Evolutionary conservation across 2,888 invertebrate species (phyloP), one percentile per base, ranked within the genome.

Genomic region (Spodoptera picta): DNA sequence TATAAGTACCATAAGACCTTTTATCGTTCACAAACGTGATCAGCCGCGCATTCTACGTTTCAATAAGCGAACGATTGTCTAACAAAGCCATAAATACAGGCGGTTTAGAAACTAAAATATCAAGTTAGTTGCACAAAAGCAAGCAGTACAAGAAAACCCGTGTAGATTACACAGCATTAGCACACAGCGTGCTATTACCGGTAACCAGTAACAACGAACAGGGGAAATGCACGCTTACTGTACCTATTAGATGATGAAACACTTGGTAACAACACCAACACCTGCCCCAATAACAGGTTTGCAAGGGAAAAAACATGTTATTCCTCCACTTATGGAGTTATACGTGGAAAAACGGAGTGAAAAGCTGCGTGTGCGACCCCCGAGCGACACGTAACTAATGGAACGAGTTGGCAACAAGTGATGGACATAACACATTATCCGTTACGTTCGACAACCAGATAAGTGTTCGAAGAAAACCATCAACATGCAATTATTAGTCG

Each of bases 41-140:
- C 57, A 73, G 52, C 31, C 31, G n/a, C 41, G 44, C 76, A 73
- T 60, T 56, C 51, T 27, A 55, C 73, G 45, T 48, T 75, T 50
- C 67, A 72, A 72, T 76, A 66, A 66, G 47, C 44, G n/a, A 58
- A 65, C 24, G 47, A 69, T 69, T 54, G 58, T 65, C 71, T 60
- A 73, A 77, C 78, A 65, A 63, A 68, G 56, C 73, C 59, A 76
- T 76, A 57, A 75, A 75, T 49, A 67, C 59, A 53, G 59, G 47
- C 60, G 54, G 52, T 69, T 63, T 65, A 75, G 71, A 74, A 74
- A 78, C 78, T 67, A 69, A 75, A 80, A 78, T 80, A 80, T 75
- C 80, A 70, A 80, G 80, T 72, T 64, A 73, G 79, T 79, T 79
- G 81, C 79, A 77, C 77, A 81, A 79, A 78, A 63, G 70, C 68